phyloP scores from a whole-genome alignment of 2,113 vertebrate species.

The Chlamydotis undulata region DNA sequence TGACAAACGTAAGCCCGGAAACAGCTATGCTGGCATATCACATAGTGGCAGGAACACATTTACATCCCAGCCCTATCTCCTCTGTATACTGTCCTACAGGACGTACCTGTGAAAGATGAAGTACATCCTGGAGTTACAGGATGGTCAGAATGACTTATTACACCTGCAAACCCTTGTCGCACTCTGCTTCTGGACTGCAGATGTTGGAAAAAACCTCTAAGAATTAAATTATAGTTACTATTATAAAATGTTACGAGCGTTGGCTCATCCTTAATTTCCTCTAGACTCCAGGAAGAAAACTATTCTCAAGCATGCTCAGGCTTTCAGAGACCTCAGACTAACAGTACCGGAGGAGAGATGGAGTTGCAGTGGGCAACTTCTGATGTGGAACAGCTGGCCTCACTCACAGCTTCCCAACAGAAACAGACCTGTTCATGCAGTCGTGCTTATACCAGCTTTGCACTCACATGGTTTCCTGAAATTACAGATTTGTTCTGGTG shows the following conservation, averaged over 20 bases:
- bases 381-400: neutral
- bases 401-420: accelerated
- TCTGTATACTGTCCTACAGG: neutral
- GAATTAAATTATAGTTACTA: neutral
- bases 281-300: neutral
- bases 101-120: neutral
- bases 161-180: neutral
- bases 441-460: neutral
- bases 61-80: neutral
- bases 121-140: neutral
- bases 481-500: neutral
- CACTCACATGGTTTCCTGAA: neutral
- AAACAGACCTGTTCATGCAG: too few species aligned
- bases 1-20: neutral
- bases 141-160: neutral
- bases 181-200: neutral
- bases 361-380: neutral
- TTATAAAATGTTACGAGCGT: neutral
- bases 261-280: neutral
- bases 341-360: neutral
- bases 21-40: neutral
- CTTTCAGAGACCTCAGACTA: neutral
- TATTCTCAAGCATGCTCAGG: neutral
- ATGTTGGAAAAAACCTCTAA: neutral
- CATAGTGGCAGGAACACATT: accelerated